Percentiles rank a stretch among this genome's conserved stretches.
Evolutionary conservation across 2,113 vertebrate genomes (phyloP).

Genomic region (Heterotis niloticus): DNA sequence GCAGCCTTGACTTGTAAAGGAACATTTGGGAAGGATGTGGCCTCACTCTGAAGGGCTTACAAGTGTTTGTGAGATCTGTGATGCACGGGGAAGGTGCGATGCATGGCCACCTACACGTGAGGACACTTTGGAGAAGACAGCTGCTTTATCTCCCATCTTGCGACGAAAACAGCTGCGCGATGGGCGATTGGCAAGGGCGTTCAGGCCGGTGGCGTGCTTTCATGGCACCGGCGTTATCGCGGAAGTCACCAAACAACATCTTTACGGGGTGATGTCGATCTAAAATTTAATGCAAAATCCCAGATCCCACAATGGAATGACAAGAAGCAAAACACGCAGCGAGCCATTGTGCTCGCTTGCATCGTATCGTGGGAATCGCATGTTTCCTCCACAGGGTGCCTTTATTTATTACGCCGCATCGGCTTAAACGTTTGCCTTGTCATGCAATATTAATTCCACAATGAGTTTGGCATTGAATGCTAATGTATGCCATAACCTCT

Average conservation of each 20-base stretch:
- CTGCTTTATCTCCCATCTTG: not conserved
- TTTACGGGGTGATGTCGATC: not conserved
- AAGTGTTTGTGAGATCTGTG: not conserved
- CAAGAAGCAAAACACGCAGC: not conserved
- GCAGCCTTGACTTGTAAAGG: not conserved
- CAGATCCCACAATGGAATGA: not conserved
- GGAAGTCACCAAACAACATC: not conserved
- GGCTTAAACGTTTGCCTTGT: not conserved
- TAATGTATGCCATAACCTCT: not conserved
- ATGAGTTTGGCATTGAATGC: not conserved
- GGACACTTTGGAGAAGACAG: too few species aligned
- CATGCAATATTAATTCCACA: not conserved
- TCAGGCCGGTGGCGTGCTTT: not conserved
- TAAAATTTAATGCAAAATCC: not conserved
- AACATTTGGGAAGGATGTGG: not conserved
- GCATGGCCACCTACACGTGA: not conserved
- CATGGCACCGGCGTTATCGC: not conserved
- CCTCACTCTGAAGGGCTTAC: not conserved
- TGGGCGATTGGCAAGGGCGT: too few species aligned
- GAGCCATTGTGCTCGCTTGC: not conserved
- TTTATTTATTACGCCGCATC: not conserved
- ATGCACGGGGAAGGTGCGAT: not conserved
- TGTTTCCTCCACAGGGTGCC: not conserved
- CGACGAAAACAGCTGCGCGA: too few species aligned
- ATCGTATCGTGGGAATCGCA: not conserved